Conservation (phyloP, 2,797 vertebrate genomes). For the Poeciliopsis turneri region DNA sequence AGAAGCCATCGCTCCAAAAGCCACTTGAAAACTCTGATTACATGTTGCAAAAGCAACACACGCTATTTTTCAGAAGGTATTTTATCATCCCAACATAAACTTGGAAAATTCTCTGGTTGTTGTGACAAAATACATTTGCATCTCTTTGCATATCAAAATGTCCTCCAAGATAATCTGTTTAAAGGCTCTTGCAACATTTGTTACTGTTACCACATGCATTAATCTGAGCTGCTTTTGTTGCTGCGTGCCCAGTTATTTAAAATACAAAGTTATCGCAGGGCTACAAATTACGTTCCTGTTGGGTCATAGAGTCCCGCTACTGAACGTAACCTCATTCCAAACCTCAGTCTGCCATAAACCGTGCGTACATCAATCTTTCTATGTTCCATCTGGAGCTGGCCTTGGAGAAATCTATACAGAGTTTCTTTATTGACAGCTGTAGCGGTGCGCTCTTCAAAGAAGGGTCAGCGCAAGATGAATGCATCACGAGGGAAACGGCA, state of each 20-base stretch:
- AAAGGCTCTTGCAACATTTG: not conserved
- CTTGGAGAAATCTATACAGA: constrained; percentile 62
- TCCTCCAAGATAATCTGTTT: not conserved
- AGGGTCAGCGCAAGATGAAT: constrained; percentile 65
- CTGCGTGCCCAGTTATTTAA: constrained; percentile 2
- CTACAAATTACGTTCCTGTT: constrained; percentile 37
- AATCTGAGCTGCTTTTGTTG: not conserved
- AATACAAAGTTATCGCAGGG: constrained; percentile 36
- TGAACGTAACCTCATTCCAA: constrained; percentile 61
- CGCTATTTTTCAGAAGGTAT: not conserved
- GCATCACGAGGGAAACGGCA: constrained; percentile 4
- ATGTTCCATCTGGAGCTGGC: constrained; percentile 27
- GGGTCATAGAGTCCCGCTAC: constrained; percentile 5
- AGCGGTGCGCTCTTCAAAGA: constrained; percentile 47
- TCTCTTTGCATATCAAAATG: not conserved
- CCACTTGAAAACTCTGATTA: not conserved
- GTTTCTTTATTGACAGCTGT: constrained; percentile 64
- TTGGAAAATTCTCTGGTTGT: not conserved
- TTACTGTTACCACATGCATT: not conserved
- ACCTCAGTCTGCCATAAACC: constrained; percentile 47
- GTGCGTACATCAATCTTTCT: constrained; percentile 70
- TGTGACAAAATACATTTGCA: not conserved
- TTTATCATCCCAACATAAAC: not conserved
- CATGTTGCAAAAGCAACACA: not conserved
- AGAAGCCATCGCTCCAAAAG: not conserved